phyloP scores from a whole-genome alignment of 30 jellyfish, hydroid and myxozoan genomes.

The Phacellophora camtschatica region DNA sequence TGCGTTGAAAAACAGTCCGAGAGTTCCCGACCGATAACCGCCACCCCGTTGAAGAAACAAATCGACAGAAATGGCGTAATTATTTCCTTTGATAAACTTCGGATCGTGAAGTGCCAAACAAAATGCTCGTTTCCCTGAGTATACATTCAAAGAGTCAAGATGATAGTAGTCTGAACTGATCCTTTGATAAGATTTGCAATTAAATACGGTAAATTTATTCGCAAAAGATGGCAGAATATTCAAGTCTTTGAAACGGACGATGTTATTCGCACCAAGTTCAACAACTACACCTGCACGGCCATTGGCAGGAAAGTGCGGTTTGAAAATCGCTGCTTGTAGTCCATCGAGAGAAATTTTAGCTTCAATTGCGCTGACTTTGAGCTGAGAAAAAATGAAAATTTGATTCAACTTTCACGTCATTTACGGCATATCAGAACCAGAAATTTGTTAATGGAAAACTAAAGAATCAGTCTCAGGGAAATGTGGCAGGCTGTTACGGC shows the following conservation, averaged over 20 bases:
- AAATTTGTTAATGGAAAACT: no score
- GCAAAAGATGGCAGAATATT: conserved; percentile 24
- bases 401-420: no score
- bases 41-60: conserved; percentile 73
- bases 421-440: no score
- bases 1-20: conserved; percentile 75
- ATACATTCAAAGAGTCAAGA: conserved; percentile 37
- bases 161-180: conserved; percentile 51
- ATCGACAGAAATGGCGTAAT: conserved; percentile 56
- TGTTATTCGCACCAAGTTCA: conserved; percentile 59
- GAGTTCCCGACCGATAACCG: conserved; percentile 45
- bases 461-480: no score
- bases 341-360: conserved; percentile 54
- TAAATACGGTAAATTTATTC: conserved; percentile 17
- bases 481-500: no score
- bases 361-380: conserved; percentile 37
- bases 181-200: conserved; percentile 57
- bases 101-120: conserved; percentile 59
- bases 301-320: conserved; percentile 54
- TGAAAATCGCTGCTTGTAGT: conserved; percentile 18
- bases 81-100: not conserved
- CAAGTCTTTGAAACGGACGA: conserved; percentile 56
- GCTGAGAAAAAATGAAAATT: conserved; percentile 3
- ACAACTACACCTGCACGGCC: conserved; percentile 77
- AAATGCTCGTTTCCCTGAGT: conserved; percentile 65